Evolutionary conservation across 2,888 invertebrate species (phyloP).

Genomic region (Thecocarcelia acutangulata): DNA sequence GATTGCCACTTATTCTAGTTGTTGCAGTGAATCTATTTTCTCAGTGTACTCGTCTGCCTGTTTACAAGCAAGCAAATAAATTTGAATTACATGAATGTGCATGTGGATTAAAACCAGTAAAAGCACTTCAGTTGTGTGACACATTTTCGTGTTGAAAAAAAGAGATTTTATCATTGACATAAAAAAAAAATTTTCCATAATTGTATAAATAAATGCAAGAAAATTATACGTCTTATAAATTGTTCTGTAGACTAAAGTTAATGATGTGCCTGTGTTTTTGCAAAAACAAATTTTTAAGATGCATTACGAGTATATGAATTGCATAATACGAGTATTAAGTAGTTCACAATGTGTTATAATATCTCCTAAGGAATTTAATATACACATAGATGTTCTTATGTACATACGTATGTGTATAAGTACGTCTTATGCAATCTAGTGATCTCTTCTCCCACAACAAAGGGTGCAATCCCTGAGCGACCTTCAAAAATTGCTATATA

Average conservation of each 20-base stretch:
- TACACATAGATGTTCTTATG: too few species aligned
- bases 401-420: too few species aligned
- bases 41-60: too few species aligned
- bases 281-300: background rate
- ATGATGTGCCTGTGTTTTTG: background rate
- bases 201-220: slow-evolving; percentile 4
- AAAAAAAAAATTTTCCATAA: slow-evolving; percentile 21
- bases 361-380: too few species aligned
- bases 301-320: background rate
- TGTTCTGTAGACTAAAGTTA: background rate
- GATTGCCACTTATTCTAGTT: too few species aligned
- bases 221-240: slow-evolving; percentile 24
- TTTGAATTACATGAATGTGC: background rate
- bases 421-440: too few species aligned
- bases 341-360: background rate
- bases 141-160: slow-evolving; percentile 43
- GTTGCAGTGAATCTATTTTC: too few species aligned
- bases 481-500: too few species aligned
- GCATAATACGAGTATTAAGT: background rate
- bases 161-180: slow-evolving; percentile 69
- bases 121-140: slow-evolving; percentile 32
- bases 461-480: too few species aligned
- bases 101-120: background rate
- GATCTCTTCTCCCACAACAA: too few species aligned
- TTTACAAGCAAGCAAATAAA: background rate